Evolutionary conservation across 2,113 vertebrate species (phyloP).

Genomic region (Herpetotheres cachinnans): DNA sequence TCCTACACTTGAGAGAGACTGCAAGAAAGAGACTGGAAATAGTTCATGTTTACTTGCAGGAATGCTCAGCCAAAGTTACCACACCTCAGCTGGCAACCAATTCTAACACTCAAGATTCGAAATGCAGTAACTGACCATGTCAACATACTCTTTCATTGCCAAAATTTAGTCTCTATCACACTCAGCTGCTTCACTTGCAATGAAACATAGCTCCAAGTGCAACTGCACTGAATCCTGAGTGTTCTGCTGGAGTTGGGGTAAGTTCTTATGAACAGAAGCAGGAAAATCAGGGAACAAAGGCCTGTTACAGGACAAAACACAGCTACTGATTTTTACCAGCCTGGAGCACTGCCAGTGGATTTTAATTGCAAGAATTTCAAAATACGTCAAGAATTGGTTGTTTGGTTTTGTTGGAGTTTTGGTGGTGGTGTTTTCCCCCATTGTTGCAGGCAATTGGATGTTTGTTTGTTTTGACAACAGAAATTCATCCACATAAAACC

Average conservation of each 20-base stretch:
- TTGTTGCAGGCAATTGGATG: accelerated
- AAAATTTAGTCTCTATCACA: not conserved
- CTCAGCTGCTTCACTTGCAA: not conserved
- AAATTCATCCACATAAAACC: not conserved
- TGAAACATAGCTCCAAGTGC: not conserved
- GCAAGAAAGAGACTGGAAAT: not conserved
- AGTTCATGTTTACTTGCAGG: no score
- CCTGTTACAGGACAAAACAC: not conserved
- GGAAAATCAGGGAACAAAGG: not conserved
- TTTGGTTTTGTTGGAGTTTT: not conserved
- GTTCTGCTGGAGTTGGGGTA: not conserved
- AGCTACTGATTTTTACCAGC: not conserved
- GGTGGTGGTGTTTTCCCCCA: no score
- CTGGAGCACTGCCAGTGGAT: not conserved
- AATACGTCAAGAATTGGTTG: not conserved
- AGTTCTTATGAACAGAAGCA: not conserved
- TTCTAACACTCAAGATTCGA: not conserved
- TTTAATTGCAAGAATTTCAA: not conserved
- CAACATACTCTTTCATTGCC: not conserved
- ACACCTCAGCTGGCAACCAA: not conserved
- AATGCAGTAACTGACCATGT: not conserved
- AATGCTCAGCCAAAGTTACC: not conserved
- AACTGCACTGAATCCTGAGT: not conserved
- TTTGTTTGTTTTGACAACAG: not conserved
- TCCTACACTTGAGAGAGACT: not conserved